Evolutionary conservation across 1,140 invertebrate species (phyloP), one percentile per base, ranked within the genome.

Genomic region (Bombus waltoni): DNA sequence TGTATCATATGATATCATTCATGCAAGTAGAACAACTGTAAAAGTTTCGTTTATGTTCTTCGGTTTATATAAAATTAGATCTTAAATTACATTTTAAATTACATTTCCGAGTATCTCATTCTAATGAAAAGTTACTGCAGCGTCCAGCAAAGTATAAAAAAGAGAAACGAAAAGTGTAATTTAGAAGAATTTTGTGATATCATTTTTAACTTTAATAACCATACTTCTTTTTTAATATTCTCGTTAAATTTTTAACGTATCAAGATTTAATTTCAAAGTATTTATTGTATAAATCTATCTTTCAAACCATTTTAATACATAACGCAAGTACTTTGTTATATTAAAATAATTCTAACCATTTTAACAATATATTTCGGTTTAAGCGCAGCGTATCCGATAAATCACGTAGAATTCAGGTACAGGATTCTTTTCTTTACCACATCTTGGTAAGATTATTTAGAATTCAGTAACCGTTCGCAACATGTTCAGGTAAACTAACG

Each of bases 401-500:
- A 32, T 32, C 38, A 38, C 10, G 47, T 22, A 53, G 47, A 53
- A 15, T 42, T n/a, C 8, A 72, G 11, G 40, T 72, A 72, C 11
- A 42, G 13, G 11, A 2, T 47, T 32, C 44, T 11, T 9, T 11
- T 62, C 15, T 22, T 28, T 28, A 28, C 0, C 8, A 59, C 22
- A 25, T 70, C 2, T 28, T 42, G 0, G 22, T 1, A 18, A 35
- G 38, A n/a, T 32, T 18, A 6, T 42, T 70, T 13, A 77, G 3
- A 66, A 11, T 18, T 78, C 82, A 38, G 38, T 83, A 15, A 78
- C 11, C 15, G 74, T 78, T 53, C 57, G 82, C 1, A 77, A 9
- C 82, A 83, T 38, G 35, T 77, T 83, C 35, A 78, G 10, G 0
- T 83, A 83, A 71, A 83, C 82, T 44, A 90, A 0, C 6, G 89